Conservation (phyloP, 2,797 vertebrate genomes). For the Huso huso region DNA sequence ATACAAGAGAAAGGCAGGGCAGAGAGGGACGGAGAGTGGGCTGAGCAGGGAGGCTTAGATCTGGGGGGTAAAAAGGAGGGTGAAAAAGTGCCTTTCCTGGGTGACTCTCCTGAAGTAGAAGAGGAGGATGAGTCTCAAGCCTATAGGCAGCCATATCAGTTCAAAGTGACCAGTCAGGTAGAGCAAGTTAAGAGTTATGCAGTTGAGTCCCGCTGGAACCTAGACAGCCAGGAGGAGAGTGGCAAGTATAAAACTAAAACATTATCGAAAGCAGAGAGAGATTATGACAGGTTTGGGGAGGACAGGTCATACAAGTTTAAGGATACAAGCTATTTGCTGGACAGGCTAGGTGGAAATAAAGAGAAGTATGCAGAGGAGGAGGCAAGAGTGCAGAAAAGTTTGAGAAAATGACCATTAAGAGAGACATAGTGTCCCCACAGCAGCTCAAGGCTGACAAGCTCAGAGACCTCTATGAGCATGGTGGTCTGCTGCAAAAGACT, state of each 20-base stretch:
- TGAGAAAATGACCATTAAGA: constrained; percentile 57
- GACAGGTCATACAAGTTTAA: constrained; percentile 65
- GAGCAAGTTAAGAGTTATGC: constrained; percentile 69
- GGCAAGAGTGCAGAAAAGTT: constrained; percentile 53
- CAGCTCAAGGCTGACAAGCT: constrained; percentile 69
- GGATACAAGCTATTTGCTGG: constrained; percentile 61
- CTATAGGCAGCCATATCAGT: constrained; percentile 58
- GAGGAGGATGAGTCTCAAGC: constrained; percentile 59
- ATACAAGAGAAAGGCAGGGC: constrained; percentile 65
- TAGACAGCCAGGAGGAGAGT: constrained; percentile 59
- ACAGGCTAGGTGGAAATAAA: constrained; percentile 52
- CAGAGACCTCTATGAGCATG: constrained; percentile 73
- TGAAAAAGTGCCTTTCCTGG: constrained; percentile 62
- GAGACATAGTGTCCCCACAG: constrained; percentile 65
- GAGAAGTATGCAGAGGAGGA: constrained; percentile 66
- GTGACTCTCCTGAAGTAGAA: constrained; percentile 66
- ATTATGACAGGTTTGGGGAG: constrained; percentile 67
- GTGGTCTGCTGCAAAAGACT: constrained; percentile 66
- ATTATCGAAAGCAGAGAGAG: constrained; percentile 57
- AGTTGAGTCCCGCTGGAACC: constrained; percentile 62
- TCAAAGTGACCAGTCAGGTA: constrained; percentile 67
- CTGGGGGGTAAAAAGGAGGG: constrained; percentile 66
- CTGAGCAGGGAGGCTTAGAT: constrained; percentile 61
- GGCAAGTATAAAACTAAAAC: constrained; percentile 67
- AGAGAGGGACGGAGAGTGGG: constrained; percentile 56